A percentile compares a stretch with the other conserved stretches of the same genome.
These are phyloP conservation scores for Tolmerus cingulatus DNA, from an alignment of 2,888 invertebrate genomes.

Conservation along the genomic window DNA sequence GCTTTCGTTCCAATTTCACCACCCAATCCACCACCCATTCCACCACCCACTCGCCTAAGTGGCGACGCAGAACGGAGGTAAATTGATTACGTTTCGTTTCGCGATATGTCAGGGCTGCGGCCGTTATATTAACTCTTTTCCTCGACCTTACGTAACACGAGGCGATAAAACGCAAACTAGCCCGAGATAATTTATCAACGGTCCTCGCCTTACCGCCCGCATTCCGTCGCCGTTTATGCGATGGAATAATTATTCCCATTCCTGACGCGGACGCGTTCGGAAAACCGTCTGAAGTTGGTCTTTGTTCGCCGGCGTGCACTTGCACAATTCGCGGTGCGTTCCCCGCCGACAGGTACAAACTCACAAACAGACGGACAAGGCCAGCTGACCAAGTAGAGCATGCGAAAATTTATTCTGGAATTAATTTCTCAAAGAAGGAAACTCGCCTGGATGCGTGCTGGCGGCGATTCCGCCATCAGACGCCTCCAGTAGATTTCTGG, in stretches of 20 bases:
- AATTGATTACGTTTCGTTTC: not conserved
- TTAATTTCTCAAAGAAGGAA: not conserved
- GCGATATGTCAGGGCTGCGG: not conserved
- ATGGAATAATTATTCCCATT: not conserved
- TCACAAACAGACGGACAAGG: not conserved
- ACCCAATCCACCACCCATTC: too few species aligned
- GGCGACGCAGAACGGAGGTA: not conserved
- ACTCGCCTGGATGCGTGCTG: not conserved
- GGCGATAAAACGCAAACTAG: not conserved
- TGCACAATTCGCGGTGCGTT: not conserved
- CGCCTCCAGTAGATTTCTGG: not conserved
- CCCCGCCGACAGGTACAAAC: not conserved
- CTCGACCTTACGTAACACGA: not conserved
- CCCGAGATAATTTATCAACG: not conserved
- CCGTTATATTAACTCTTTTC: not conserved
- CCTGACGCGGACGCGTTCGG: not conserved
- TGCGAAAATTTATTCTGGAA: not conserved
- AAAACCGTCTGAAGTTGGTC: not conserved
- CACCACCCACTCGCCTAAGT: not conserved
- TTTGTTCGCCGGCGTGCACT: not conserved
- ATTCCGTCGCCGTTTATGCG: not conserved
- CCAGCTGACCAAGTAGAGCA: not conserved
- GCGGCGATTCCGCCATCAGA: not conserved
- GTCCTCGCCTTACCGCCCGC: not conserved
- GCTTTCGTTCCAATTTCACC: not conserved